These are phyloP conservation scores for Aplocera efformata DNA, from an alignment of 2,888 invertebrate genomes.

Conservation along the genomic window DNA sequence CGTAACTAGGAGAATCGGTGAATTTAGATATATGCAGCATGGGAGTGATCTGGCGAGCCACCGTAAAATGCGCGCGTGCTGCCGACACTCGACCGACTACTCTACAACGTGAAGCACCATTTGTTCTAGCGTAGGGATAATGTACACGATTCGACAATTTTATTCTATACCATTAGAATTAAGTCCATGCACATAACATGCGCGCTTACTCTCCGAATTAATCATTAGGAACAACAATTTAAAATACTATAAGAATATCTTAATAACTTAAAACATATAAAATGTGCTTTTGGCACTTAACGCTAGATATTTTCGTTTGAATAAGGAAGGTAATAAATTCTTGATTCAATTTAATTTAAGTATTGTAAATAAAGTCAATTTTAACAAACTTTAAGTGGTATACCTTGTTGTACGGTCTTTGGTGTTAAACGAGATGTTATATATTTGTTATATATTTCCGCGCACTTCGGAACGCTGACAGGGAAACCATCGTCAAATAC, in stretches of 20 bases:
- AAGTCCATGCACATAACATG: conserved; percentile 59
- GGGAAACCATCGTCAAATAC: conserved; percentile 15
- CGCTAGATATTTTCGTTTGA: conserved; percentile 36
- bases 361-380: conserved; percentile 17
- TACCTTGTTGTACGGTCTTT: conserved; percentile 51
- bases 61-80: conserved; percentile 15
- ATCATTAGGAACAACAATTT: conserved; percentile 77
- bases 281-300: conserved; percentile 74
- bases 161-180: conserved; percentile 70
- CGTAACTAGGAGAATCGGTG: conserved; percentile 62
- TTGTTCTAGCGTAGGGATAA: conserved; percentile 80
- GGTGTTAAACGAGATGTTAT: conserved; percentile 45
- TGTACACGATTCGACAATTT: conserved; percentile 75
- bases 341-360: conserved; percentile 16
- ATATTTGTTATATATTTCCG: conserved; percentile 18
- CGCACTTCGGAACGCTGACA: conserved; percentile 28
- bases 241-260: conserved; percentile 72
- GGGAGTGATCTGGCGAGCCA: conserved; percentile 32
- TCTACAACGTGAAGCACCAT: conserved; percentile 79
- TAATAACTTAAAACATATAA: conserved; percentile 65
- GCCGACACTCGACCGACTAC: conserved; percentile 46
- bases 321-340: conserved; percentile 20
- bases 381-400: conserved; percentile 17
- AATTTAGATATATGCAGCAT: conserved; percentile 53
- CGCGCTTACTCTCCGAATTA: conserved; percentile 63